Evolutionary conservation across 1,140 invertebrate species (phyloP).

Genomic region (Caerostris darwini): DNA sequence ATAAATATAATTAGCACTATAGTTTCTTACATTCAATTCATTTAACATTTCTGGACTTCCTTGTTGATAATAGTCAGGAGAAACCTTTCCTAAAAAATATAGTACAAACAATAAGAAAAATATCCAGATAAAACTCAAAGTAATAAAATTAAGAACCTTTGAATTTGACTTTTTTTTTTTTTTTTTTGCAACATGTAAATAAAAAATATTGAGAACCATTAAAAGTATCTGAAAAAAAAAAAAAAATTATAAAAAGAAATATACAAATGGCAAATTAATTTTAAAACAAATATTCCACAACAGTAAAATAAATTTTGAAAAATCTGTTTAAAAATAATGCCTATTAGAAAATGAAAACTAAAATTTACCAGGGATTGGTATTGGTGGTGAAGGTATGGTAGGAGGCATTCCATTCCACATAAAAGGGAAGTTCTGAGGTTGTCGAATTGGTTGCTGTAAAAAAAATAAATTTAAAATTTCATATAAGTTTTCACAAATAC

Average conservation of each 20-base stretch:
- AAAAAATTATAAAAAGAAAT: no score
- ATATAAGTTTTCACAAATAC: not conserved
- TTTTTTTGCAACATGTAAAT: no score
- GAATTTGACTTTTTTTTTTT: no score
- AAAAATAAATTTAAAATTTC: not conserved
- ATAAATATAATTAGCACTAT: not conserved
- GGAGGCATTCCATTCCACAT: slow-evolving; percentile 52
- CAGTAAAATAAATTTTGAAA: no score
- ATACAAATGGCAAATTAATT: no score
- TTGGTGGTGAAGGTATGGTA: slow-evolving; percentile 33
- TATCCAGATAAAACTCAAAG: not conserved
- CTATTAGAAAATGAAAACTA: not conserved
- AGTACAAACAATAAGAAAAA: not conserved
- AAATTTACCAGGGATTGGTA: slow-evolving; percentile 62
- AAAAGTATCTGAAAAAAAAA: no score
- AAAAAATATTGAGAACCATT: no score
- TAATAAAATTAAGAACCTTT: no score
- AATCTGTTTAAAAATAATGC: no score
- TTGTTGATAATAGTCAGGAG: slow-evolving; percentile 53
- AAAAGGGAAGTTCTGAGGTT: slow-evolving; percentile 22
- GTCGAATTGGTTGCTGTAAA: slow-evolving; percentile 37
- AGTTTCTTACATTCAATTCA: slow-evolving; percentile 62
- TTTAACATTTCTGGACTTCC: slow-evolving; percentile 56
- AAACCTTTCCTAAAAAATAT: slow-evolving; percentile 55
- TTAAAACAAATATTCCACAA: no score